Evolutionary conservation across 2,113 vertebrate species (phyloP), one percentile per base, ranked within the genome.

Genomic region (Pica pica): DNA sequence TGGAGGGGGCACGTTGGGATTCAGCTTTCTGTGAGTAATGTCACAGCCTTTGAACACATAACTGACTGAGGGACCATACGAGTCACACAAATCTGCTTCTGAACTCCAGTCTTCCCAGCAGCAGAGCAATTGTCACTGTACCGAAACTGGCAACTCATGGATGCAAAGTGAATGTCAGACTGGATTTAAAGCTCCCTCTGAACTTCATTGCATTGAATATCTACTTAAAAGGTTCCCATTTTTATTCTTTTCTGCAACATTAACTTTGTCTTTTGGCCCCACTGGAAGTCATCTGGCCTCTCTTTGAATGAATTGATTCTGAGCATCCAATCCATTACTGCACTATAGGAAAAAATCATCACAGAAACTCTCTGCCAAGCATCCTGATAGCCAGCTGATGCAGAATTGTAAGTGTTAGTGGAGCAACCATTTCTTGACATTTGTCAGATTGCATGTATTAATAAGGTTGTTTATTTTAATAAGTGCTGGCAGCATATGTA

Each of bases 201-300:
- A 95, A 89, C 35, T 70, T 77, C 44, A 78, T 17, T 78, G 39
- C 39, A 53, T 89, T 74, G 56, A 93, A 67, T 78, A 77, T 52
- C 60, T 77, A 14, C 39, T 78, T 86, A 41, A 81, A 70, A 13
- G 7, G 35, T 71, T 93, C 73, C 27, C 65, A 52, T 84, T 91
- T 95, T 90, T 68, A 93, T 87, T 90, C 23, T 81, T 89, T 89
- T 81, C 61, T 91, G 80, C 76, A 92, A 68, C 68, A 57, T 87
- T 86, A 81, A 30, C 64, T 90, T 87, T 60, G 33, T 64, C 89
- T 89, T 84, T 71, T 22, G 8, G 65, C 26, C 49, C 24, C 59
- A 75, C 39, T 63, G 60, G 78, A 94, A 90, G 80, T 94, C 22
- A 77, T 85, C 47, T 83, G 63, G 47, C 17, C 31, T 74, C 14